phyloP scores from a whole-genome alignment of 1,140 invertebrate species.

The Papilio glaucus region DNA sequence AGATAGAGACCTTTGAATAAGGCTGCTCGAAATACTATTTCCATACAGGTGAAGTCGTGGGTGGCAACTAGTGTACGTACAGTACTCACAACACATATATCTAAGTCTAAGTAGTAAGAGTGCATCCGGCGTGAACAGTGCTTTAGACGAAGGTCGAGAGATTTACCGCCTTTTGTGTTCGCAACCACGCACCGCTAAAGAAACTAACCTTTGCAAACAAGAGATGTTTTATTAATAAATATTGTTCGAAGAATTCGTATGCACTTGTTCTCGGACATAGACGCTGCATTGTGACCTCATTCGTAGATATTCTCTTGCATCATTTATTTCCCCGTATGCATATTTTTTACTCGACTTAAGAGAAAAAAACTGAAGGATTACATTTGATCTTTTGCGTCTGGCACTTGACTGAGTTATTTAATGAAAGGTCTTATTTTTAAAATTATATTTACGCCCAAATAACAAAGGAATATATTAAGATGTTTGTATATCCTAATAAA shows the following conservation, averaged over 20 bases:
- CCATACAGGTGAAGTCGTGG: background rate
- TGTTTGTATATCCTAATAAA: no score
- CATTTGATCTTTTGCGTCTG: background rate
- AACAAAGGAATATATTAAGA: background rate
- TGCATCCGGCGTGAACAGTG: constrained; percentile 53
- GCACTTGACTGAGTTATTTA: background rate
- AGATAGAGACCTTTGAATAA: no score
- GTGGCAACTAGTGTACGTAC: background rate
- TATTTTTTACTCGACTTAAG: constrained; percentile 5
- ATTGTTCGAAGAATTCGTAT: constrained; percentile 30
- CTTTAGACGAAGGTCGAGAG: constrained; percentile 61
- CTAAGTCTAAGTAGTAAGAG: constrained; percentile 34
- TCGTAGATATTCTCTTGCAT: constrained; percentile 3
- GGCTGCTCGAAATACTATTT: background rate
- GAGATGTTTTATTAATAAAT: constrained; percentile 37
- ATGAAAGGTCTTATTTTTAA: background rate
- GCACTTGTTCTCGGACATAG: constrained; percentile 23
- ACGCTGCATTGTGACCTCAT: constrained; percentile 25
- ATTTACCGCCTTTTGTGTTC: constrained; percentile 72
- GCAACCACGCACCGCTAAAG: constrained; percentile 45
- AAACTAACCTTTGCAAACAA: constrained; percentile 44
- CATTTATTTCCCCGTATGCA: background rate
- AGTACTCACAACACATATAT: no score
- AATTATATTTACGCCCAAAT: background rate
- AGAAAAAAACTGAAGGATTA: constrained; percentile 1